Evolutionary conservation across 1,140 invertebrate species (phyloP).

Genomic region (Colletes gigas): DNA sequence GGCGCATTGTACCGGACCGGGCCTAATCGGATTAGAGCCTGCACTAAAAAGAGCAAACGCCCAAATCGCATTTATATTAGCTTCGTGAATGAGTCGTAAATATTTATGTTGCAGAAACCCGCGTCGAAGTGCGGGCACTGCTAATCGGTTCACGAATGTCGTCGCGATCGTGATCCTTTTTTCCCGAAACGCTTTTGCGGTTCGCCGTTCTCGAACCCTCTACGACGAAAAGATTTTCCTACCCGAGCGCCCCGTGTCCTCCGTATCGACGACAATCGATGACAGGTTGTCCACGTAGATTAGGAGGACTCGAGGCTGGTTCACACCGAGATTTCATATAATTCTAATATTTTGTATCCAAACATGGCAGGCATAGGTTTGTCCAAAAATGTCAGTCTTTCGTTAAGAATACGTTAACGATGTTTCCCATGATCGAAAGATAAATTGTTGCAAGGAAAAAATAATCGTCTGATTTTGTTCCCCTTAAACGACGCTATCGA

Average conservation of each 20-base stretch:
- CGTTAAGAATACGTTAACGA: too few species aligned
- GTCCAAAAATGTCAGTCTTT: too few species aligned
- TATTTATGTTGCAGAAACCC: conserved; percentile 78
- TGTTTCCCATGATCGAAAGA: too few species aligned
- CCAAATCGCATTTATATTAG: conserved; percentile 82
- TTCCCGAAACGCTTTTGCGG: conserved; percentile 19
- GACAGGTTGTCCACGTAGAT: neutral
- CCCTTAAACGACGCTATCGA: too few species aligned
- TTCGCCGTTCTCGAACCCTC: neutral
- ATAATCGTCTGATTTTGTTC: too few species aligned
- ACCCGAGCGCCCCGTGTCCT: neutral
- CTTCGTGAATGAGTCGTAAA: conserved; percentile 81
- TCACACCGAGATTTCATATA: too few species aligned
- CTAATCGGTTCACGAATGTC: conserved; percentile 78
- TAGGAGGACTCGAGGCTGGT: too few species aligned
- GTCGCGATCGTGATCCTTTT: conserved; percentile 73
- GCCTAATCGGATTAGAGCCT: conserved; percentile 77
- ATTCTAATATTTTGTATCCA: too few species aligned
- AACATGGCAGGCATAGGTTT: too few species aligned
- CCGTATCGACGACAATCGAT: conserved; percentile 1
- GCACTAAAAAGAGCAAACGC: conserved; percentile 81
- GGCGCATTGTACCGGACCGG: conserved; percentile 61
- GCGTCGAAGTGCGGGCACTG: conserved; percentile 69
- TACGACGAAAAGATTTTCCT: neutral
- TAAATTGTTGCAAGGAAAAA: too few species aligned